phyloP scores from a whole-genome alignment of 1,140 invertebrate species.

The Akabosia matsudoensis region DNA sequence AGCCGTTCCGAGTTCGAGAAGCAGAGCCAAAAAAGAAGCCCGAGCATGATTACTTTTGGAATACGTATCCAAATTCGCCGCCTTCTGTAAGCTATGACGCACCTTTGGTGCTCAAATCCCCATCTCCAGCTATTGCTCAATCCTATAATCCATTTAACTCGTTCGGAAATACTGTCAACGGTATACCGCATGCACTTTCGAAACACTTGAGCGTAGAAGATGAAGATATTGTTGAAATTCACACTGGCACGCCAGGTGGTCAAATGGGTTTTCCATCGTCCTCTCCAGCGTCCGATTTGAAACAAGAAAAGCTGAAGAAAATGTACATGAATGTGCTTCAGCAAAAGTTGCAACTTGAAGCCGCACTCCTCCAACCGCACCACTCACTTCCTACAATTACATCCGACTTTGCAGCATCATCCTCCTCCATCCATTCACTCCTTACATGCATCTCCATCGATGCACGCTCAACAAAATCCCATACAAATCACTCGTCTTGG shows the following conservation, averaged over 20 bases:
- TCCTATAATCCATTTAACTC: neutral
- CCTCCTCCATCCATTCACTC: neutral
- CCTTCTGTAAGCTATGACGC: neutral
- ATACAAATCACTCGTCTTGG: neutral
- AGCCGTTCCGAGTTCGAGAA: slow-evolving; percentile 20
- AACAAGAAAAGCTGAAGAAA: slow-evolving; percentile 34
- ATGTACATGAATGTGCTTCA: slow-evolving; percentile 43
- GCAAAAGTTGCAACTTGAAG: slow-evolving; percentile 39
- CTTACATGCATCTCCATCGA: neutral
- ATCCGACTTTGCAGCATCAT: neutral
- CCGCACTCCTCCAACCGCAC: slow-evolving; percentile 1
- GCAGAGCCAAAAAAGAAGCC: slow-evolving; percentile 22
- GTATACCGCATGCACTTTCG: neutral
- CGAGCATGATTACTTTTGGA: slow-evolving; percentile 26
- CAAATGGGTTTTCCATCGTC: neutral
- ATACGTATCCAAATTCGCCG: neutral
- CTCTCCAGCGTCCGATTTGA: neutral
- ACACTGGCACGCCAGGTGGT: slow-evolving; percentile 25
- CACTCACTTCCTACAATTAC: neutral
- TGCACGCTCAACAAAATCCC: neutral
- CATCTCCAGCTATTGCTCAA: neutral
- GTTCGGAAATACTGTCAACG: neutral
- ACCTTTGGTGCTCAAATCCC: neutral
- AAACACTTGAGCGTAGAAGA: neutral
- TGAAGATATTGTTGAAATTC: slow-evolving; percentile 46